Percentiles rank a stretch among this genome's conserved stretches.
Evolutionary conservation across 2,113 vertebrate genomes (phyloP).

Genomic region (Seriola quinqueradiata): DNA sequence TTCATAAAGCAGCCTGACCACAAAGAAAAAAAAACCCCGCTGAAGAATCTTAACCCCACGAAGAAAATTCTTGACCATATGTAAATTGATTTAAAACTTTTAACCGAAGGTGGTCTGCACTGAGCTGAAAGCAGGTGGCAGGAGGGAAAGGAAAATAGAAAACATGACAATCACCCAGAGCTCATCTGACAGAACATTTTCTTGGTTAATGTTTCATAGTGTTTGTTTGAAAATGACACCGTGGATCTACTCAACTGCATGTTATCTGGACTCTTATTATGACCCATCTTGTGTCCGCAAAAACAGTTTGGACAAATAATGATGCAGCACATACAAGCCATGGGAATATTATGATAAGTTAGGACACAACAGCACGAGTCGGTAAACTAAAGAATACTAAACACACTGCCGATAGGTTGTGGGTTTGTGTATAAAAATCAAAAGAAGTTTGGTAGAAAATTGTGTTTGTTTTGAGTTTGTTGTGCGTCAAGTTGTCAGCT

Average conservation of each 20-base stretch:
- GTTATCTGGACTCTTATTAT: not conserved
- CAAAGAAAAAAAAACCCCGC: not conserved
- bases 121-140: conserved; percentile 25
- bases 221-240: not conserved
- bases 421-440: not conserved
- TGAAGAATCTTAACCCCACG: too few species aligned
- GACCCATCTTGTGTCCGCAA: not conserved
- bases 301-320: not conserved
- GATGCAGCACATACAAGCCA: not conserved
- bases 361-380: not conserved
- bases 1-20: not conserved
- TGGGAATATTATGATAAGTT: too few species aligned
- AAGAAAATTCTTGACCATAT: too few species aligned
- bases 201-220: not conserved
- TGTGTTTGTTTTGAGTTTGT: conserved; percentile 33
- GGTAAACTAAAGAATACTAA: not conserved
- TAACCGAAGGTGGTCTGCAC: not conserved
- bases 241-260: not conserved
- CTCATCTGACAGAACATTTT: not conserved
- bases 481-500: conserved; percentile 7
- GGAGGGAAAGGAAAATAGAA: not conserved
- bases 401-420: not conserved
- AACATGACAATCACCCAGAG: not conserved
- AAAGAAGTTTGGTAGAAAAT: not conserved
- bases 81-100: not conserved